A percentile compares a stretch with the other conserved stretches of the same genome.
These are phyloP conservation scores for Tetramorium bicarinatum DNA, from an alignment of 2,888 invertebrate species.

Conservation along the genomic window DNA sequence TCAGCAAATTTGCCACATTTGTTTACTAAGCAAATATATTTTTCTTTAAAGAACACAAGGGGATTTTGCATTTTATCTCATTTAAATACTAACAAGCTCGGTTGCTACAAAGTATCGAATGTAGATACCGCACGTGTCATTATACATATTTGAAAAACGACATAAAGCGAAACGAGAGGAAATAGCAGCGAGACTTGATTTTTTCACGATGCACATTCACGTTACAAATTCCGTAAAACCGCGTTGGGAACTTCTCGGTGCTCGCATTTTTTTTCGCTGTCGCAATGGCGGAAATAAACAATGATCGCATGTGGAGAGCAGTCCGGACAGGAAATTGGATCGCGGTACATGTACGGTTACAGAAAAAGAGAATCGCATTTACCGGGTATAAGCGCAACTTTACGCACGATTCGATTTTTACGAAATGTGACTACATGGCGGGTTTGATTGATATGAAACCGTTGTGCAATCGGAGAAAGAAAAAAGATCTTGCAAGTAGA, in stretches of 20 bases:
- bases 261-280: slow-evolving; percentile 40
- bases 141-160: slow-evolving; percentile 15
- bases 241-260: slow-evolving; percentile 17
- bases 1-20: background rate
- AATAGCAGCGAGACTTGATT: slow-evolving; percentile 39
- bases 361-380: slow-evolving; percentile 11
- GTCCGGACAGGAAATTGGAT: slow-evolving; percentile 38
- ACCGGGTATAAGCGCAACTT: slow-evolving; percentile 16
- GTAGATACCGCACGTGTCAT: slow-evolving; percentile 19
- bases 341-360: slow-evolving; percentile 22
- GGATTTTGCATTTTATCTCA: slow-evolving; percentile 17
- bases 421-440: slow-evolving; percentile 24
- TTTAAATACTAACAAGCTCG: slow-evolving; percentile 22
- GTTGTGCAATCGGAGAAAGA: slow-evolving; percentile 22
- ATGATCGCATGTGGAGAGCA: slow-evolving; percentile 31
- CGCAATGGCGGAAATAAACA: slow-evolving; percentile 51
- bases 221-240: slow-evolving; percentile 37
- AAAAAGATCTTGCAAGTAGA: slow-evolving; percentile 20
- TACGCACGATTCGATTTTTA: slow-evolving; percentile 34
- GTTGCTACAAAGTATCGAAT: background rate
- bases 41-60: background rate
- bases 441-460: background rate
- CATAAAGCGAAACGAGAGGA: slow-evolving; percentile 1
- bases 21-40: background rate
- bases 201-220: slow-evolving; percentile 19